Base-by-base conservation (phyloP, 2,888 invertebrate genomes). In the Unio pictorum region DNA sequence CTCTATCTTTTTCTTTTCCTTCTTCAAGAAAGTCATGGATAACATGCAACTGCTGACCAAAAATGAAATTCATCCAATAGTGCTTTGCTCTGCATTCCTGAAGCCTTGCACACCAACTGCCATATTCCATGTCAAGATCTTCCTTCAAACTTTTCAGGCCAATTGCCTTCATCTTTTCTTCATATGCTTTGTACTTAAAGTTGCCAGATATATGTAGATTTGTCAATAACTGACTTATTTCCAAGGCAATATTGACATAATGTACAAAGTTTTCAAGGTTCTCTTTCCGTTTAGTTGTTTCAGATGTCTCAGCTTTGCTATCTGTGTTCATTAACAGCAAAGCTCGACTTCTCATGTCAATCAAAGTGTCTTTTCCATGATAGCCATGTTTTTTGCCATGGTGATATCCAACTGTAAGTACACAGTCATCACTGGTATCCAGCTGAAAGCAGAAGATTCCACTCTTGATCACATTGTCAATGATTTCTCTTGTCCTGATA, bases 271-370 rank as follows among this genome's bases (percentile, higher is more conserved):
- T 71, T 23, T 59, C 26, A n/a, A 72, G 67, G 0, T 8, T 34
- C 34, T 34, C 34, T 34, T 34, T 34, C 34, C 8, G 7, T 8
- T 34, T 34, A 1, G 8, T 34, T 34, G 8, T 34, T 1, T 34
- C 34, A 34, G 1, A 54, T 56, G n/a, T 28, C 26, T 72, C 67
- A 15, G 70, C 59, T 55, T 74, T 34, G 34, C 8, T 34, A 1
- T 34, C 69, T 17, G 74, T 72, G 45, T 73, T 81, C 69, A 76
- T 71, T 1, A 81, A 45, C 0, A 81, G 65, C 4, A 81, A 64
- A 15, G 81, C 79, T 30, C 81, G 58, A 30, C 81, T 81, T 67
- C 78, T 72, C 15, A 81, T 64, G 58, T 81, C 81, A 62, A 69
- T 62, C 3, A 81, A 64, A 17, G 67, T 56, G 17, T 68, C 20